Evolutionary conservation across 2,888 invertebrate genomes (phyloP).

Genomic region (Drosophila nr. medialis): DNA sequence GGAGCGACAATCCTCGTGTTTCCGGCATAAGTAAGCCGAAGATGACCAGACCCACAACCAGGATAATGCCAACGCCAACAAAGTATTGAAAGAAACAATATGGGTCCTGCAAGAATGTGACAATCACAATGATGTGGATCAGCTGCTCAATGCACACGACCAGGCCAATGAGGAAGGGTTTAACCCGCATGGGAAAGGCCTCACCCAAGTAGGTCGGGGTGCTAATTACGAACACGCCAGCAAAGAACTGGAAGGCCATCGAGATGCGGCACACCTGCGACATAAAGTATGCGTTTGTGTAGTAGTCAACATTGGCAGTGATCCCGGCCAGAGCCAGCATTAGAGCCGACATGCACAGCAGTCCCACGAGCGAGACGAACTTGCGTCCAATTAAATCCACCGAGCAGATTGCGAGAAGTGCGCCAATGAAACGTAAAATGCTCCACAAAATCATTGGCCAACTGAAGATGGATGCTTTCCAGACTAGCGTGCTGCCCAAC

Average conservation of each 20-base stretch:
- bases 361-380: conserved; percentile 56
- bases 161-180: conserved; percentile 71
- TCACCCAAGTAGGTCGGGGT: conserved; percentile 76
- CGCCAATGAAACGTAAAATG: conserved; percentile 71
- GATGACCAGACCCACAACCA: conserved; percentile 47
- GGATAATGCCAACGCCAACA: conserved; percentile 64
- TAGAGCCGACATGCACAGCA: conserved; percentile 68
- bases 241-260: conserved; percentile 73
- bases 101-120: conserved; percentile 24
- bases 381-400: conserved; percentile 73
- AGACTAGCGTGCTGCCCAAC: conserved; percentile 42
- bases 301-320: conserved; percentile 39
- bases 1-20: conserved; percentile 57
- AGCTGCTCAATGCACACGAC: conserved; percentile 71
- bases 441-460: conserved; percentile 66
- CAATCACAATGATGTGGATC: conserved; percentile 68
- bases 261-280: conserved; percentile 53
- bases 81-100: conserved; percentile 55
- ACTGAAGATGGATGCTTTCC: conserved; percentile 19
- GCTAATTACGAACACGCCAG: conserved; percentile 70
- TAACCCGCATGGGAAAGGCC: conserved; percentile 75
- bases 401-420: conserved; percentile 45
- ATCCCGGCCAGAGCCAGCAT: conserved; percentile 67
- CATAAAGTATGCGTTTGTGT: conserved; percentile 50
- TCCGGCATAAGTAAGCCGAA: conserved; percentile 62